phyloP scores from a whole-genome alignment of 2,888 invertebrate species.

The Galeopsomyia nigrocyanea region DNA sequence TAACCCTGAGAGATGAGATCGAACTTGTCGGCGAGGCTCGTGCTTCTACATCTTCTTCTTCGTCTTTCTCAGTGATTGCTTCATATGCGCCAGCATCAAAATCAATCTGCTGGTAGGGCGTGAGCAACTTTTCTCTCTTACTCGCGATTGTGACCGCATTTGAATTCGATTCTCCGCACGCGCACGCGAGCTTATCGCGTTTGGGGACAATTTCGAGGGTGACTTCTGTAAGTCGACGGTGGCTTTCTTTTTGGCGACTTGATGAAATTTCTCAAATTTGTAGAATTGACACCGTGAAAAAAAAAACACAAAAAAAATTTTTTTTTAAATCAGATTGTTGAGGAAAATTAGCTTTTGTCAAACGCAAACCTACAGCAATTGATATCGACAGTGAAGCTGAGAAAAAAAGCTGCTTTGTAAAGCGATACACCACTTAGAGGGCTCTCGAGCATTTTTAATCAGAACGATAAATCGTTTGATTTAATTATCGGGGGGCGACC shows the following conservation, averaged over 20 bases:
- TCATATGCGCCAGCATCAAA: conserved; percentile 53
- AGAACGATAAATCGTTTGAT: conserved; percentile 68
- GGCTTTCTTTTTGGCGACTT: conserved; percentile 6
- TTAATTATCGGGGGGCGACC: conserved; percentile 61
- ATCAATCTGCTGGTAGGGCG: conserved; percentile 65
- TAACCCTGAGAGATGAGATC: conserved; percentile 65
- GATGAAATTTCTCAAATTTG: too few species aligned
- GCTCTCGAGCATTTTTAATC: conserved; percentile 66
- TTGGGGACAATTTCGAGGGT: conserved; percentile 59
- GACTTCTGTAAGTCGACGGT: conserved; percentile 46
- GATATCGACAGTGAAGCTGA: neutral
- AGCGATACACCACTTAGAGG: conserved; percentile 58
- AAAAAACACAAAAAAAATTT: too few species aligned
- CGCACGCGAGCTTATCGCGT: conserved; percentile 58
- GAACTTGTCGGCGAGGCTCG: conserved; percentile 57
- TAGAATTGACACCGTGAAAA: too few species aligned
- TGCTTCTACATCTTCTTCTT: conserved; percentile 38
- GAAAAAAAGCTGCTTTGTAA: conserved; percentile 65
- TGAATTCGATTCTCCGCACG: conserved; percentile 62
- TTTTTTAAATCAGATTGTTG: too few species aligned
- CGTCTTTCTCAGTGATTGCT: conserved; percentile 44
- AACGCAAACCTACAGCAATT: too few species aligned
- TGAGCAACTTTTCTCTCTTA: conserved; percentile 41
- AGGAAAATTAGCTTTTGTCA: conserved; percentile 4
- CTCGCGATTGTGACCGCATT: conserved; percentile 53